Base-by-base conservation (phyloP, 2,797 vertebrate genomes). In the Catharus ustulatus region DNA sequence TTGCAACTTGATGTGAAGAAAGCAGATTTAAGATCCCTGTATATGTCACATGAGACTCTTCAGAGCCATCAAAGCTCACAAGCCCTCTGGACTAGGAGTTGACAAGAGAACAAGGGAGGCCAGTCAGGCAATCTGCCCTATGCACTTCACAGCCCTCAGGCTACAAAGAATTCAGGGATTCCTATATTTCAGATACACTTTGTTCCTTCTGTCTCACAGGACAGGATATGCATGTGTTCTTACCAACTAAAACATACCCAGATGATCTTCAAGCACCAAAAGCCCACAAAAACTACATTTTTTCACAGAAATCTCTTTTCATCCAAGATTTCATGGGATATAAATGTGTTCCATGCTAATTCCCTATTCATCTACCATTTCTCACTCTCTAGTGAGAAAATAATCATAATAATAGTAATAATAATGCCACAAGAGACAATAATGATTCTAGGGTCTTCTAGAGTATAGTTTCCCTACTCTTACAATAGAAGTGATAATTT, bases 231-330 rank as follows among this genome's bases (percentile, higher is more conserved):
- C 30, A 48, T 3, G 4, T 42, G 24, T 27, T 81, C 61, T 73
- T 55, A 64, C 13, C 18, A 73, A 24, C 13, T 38, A 34, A 72
- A 84, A 43, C 14, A 77, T 4, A 43, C 2, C 1, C 5, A 76
- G 24, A 49, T 20, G 11, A 30, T 42, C 29, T 22, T 63, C 40
- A 12, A 23, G 66, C 14, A 84, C 26, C 9, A 80, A 61, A 46
- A 7, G 1, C 6, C 6, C 12, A 36, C 2, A 19, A 6, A 61
- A 46, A 3, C 0, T 3, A 8, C 5, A 27, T 38, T 30, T 84
- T 43, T 45, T 54, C n/a, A 58, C 9, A 72, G 9, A 72, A 84
- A 85, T 36, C 4, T 24, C 5, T 58, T 85, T 79, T 69, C 49
- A n/a, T 71, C 14, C 19, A 62, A 9, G 4, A 52, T 73, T 76